Base-by-base conservation (phyloP, 2,888 invertebrate species). In the Lasiommata megera region DNA sequence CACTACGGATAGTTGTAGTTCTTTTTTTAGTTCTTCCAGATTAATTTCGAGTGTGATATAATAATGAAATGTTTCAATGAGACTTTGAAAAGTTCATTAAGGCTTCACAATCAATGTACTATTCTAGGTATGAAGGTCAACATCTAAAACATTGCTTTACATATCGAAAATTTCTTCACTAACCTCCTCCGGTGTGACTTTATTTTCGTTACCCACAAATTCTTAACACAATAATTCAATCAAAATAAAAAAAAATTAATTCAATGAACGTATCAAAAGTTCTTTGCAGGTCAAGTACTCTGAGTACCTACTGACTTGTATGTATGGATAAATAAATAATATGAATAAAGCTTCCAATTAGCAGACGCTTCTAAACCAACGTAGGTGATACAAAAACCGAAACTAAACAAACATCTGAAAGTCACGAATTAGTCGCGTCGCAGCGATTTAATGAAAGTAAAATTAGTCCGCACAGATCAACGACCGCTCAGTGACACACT, bases 401-500 rank as follows among this genome's bases (percentile, higher is more conserved):
- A 47, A 51, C 52, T 54, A 64, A 60, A 60, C 51, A 63, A 65
- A 59, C 72, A 71, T 72, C 73, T 65, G 51, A 58, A 58, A 62
- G 57, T 59, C 59, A 60, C 60, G 62, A 62, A 60, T 60, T 57
- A 60, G 76, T 73, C 53, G 61, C 60, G 53, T 61, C 55, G 57
- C 41, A 65, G 74, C 67, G 67, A 71, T 77, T 74, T 77, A 85
- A 83, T 80, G 88, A 89, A 89, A 88, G 88, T 85, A 87, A 89
- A 88, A 88, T 86, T 74, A 75, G 77, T 74, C 69, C 76, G 72
- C 53, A 54, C 69, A 72, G 87, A 76, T 74, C 88, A 85, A 80
- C 71, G 87, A 84, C 86, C 88, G 72, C 66, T 62, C 65, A 51
- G 72, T 84, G 87, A 82, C 88, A 88, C 79, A 88, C 78, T 85